Base-by-base conservation (phyloP, 2,888 invertebrate species). In the Suillia variegata region DNA sequence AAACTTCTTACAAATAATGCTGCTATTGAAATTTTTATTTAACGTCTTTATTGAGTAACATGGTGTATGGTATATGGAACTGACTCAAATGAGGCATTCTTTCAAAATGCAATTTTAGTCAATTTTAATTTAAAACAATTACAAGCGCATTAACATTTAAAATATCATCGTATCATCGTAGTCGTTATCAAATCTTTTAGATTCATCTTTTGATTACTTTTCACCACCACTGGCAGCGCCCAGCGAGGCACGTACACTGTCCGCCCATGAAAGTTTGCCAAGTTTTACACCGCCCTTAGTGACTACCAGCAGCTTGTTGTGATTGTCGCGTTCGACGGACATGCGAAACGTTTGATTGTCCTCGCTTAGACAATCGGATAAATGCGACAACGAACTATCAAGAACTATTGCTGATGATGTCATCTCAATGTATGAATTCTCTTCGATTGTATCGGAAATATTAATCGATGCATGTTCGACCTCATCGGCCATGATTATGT, bases 251-350 rank as follows among this genome's bases (percentile, higher is more conserved):
- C 67, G 62, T 67, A 80, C 67, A 61, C 70, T 71, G 26, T 81
- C 81, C 42, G 70, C 72, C 82, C 82, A 82, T 1, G 82, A 81
- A 10, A 76, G 73, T 59, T 80, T 82, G 8, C 82, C 81, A 12
- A 82, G 54, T 2, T 70, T 73, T 1, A 81, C 66, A 0, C 75
- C 72, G 12, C 79, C 77, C 2, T 70, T 76, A 33, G 74, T 70
- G 17, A 56, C 59, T 6, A 81, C 66, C 6, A 63, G 42, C 24
- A 75, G 66, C 54, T 70, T 70, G 58, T 75, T 73, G n/a, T 64
- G 57, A 17, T 65, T 65, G 17, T 73, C 66, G 4, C 63, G 56
- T 24, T 73, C 70, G 31, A 62, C 68, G 8, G 77, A 68, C 55
- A 70, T 68, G 18, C 66, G 65, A 34, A 82, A 78, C 13, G 66